Percentiles rank a stretch among this genome's conserved stretches.
Conservation (phyloP, 2,113 vertebrate genomes). For the Forbesichthys papilliferus region DNA sequence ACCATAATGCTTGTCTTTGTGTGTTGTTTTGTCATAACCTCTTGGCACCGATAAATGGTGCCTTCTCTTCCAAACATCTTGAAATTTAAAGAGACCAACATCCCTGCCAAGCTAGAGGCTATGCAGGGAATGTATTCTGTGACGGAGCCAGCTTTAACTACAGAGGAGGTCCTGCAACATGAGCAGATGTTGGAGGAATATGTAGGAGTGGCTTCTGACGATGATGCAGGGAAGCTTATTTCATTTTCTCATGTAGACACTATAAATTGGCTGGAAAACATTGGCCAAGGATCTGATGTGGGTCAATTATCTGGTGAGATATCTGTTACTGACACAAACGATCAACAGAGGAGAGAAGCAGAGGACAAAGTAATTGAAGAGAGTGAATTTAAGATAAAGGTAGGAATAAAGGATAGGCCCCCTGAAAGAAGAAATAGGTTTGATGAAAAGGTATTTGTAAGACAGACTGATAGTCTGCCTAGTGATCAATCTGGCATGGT, state of each 20-base stretch:
- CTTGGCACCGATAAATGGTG: constrained; percentile 61
- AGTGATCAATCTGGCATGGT: not conserved
- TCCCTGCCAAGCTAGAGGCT: constrained; percentile 14
- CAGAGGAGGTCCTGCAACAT: not conserved
- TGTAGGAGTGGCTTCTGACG: not conserved
- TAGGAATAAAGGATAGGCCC: not conserved
- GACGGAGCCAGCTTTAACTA: constrained; percentile 7
- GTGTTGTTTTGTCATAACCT: constrained; percentile 48
- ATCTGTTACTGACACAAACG: constrained; percentile 51
- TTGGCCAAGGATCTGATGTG: not conserved
- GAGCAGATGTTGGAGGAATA: constrained; percentile 13
- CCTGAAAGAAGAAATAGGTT: not conserved
- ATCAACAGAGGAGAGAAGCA: not conserved
- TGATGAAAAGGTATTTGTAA: not conserved
- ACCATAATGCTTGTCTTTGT: constrained; percentile 52
- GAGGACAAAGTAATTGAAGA: not conserved
- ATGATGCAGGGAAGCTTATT: not conserved
- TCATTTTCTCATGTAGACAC: not conserved
- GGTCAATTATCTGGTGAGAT: not conserved
- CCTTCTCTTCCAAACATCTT: constrained; percentile 45
- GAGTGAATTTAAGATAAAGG: not conserved
- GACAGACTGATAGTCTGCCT: constrained; percentile 9
- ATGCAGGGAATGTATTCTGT: constrained; percentile 1
- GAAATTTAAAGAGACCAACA: constrained; percentile 18
- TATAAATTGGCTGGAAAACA: not conserved